A percentile compares a stretch with the other conserved stretches of the same genome.
These are phyloP conservation scores for Aplysina aerophoba DNA, from an alignment of 37 sponge, comb jelly and placozoan species.

Conservation along the genomic window DNA sequence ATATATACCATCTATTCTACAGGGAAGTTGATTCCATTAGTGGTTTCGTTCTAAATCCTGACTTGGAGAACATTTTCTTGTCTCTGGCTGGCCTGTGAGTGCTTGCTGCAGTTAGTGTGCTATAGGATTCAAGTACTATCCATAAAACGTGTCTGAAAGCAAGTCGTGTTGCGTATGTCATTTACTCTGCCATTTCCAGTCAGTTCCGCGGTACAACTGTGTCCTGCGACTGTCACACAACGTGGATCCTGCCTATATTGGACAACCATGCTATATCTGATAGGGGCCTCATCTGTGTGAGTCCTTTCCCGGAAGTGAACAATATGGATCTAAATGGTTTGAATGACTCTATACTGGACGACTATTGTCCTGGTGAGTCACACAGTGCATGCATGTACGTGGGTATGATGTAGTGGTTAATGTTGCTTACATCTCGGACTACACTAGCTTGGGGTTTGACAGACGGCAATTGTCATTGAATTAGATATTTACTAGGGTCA, in stretches of 20 bases:
- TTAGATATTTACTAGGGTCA: too few species aligned
- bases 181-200: neutral
- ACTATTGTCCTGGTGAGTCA: slow-evolving; percentile 1
- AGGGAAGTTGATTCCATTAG: too few species aligned
- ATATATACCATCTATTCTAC: too few species aligned
- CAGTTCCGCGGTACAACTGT: neutral
- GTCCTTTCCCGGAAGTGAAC: neutral
- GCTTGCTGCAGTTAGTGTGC: too few species aligned
- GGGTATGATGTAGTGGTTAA: too few species aligned
- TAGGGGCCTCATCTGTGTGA: neutral
- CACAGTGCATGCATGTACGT: neutral
- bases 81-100: neutral
- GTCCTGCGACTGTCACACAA: slow-evolving; percentile 4
- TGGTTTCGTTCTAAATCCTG: neutral
- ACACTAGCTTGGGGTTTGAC: too few species aligned
- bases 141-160: too few species aligned
- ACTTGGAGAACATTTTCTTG: neutral
- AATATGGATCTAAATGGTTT: neutral
- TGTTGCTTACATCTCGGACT: too few species aligned
- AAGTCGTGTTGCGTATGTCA: neutral
- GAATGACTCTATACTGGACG: neutral
- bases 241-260: slow-evolving; percentile 12
- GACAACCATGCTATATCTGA: too few species aligned
- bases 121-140: too few species aligned
- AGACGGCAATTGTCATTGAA: too few species aligned